A percentile compares a stretch with the other conserved stretches of the same genome.
Conservation (phyloP, 2,797 vertebrate species). For the Brachymystax lenok region DNA sequence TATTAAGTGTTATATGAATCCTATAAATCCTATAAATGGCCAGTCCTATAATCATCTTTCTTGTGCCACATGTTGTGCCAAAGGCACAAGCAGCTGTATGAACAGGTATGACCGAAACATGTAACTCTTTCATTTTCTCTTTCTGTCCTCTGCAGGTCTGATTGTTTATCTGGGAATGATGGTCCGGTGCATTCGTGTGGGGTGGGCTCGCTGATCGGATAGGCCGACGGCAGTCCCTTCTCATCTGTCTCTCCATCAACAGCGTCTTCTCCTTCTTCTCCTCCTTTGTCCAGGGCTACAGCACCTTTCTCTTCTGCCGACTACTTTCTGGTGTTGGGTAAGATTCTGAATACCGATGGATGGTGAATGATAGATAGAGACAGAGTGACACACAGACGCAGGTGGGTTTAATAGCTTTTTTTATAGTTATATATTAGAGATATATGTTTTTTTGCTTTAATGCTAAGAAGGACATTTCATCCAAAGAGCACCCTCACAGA, state of each 20-base stretch:
- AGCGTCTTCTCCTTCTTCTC: slow-evolving; percentile 97
- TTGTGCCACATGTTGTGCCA: too few species aligned
- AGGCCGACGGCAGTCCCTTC: slow-evolving; percentile 92
- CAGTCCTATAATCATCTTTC: too few species aligned
- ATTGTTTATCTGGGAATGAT: slow-evolving; percentile 98
- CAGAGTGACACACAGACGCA: not conserved
- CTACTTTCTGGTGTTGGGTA: slow-evolving; percentile 94
- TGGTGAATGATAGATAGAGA: not conserved
- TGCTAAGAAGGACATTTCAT: not conserved
- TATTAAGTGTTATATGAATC: too few species aligned
- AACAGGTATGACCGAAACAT: not conserved
- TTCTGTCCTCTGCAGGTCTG: slow-evolving; percentile 76
- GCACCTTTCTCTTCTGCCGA: slow-evolving; percentile 94
- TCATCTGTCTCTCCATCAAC: slow-evolving; percentile 98
- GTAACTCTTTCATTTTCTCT: not conserved
- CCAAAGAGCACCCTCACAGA: not conserved
- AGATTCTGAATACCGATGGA: slow-evolving; percentile 50
- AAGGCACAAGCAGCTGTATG: not conserved
- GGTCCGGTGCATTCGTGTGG: slow-evolving; percentile 95
- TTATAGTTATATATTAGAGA: not conserved
- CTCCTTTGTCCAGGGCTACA: slow-evolving; percentile 96
- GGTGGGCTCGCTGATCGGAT: slow-evolving; percentile 92
- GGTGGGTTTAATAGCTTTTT: not conserved
- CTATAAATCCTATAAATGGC: too few species aligned
- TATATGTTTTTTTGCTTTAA: not conserved